Base-by-base conservation (phyloP, 2,888 invertebrate species). In the Heliconius sara region DNA sequence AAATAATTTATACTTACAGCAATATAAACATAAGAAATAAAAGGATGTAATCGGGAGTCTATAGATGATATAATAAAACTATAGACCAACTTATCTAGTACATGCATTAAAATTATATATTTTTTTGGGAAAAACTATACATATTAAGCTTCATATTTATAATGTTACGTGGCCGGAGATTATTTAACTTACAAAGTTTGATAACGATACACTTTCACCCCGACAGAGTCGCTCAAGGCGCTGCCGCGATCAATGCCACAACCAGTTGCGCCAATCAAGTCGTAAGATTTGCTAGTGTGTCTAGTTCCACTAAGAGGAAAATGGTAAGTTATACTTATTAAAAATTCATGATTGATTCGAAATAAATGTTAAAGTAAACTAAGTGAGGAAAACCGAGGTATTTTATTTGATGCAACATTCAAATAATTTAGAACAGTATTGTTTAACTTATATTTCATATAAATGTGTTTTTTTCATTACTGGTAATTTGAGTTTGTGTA, bases 191-290 rank as follows among this genome's bases (percentile, higher is more conserved):
- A 86, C 87, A 79, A 60, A 75, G 89, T 84, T 89, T 84, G 82
- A 80, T 88, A 86, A 87, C 89, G 92, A 93, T 93, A 93, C 91
- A 95, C 95, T 95, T 95, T 95, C 94, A 94, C 94, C 92, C 91
- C 88, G 85, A 89, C 83, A 85, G 88, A 86, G 87, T 85, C 84
- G 87, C 84, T 83, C 85, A 84, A 84, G 86, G 83, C 87, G 86
- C 86, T 86, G 85, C 84, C 84, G 83, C 85, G 88, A 92, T 93
- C 92, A 93, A 92, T 93, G 91, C 87, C 87, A 89, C 84, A 87
- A 87, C 81, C 82, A 83, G 83, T 85, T 81, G 82, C 82, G 78
- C 77, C 77, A 82, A 78, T 81, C 77, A 80, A 88, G 86, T 87
- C 80, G 87, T 85, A 84, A 86, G 90, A 83, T 89, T 89, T 87